Evolutionary conservation across 92 coral and sea anemone species (phyloP), one percentile per base, ranked within the genome.

Genomic region (Pocillopora grandis): DNA sequence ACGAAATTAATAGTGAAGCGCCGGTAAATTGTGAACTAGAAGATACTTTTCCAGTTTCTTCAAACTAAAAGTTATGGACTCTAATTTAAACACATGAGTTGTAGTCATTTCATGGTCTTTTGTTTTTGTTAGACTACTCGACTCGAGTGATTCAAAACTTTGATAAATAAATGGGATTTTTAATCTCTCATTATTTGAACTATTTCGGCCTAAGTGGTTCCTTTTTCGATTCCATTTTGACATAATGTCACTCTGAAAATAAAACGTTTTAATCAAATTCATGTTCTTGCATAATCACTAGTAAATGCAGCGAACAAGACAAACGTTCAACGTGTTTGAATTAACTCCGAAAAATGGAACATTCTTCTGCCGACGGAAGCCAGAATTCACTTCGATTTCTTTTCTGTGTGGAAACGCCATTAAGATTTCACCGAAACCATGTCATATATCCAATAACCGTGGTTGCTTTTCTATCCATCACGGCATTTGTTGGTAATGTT

Each of bases 401-500:
- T 12, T 68, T 33, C 72, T 68, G 72, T 14, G 16, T 31, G 33
- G 72, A 42, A 14, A 13, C 20, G 0, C 18, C 18, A 33, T 0
- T 68, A 68, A 2, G 18, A 13, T 4, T 27, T 14, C 18, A 27
- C 27, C 4, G 10, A 27, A 27, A 18, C 8, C 19, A 68, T 68
- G 17, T 31, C 14, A 10, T 68, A 13, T 19, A 31, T 27, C 49
- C 19, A 12, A 31, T 68, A 68, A 10, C 52, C 36, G 19, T 68
- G 52, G 63, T 35, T 57, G 48, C 55, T 55, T 66, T 79, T 23
- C 83, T 79, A 2, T 23, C 83, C 17, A 58, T 66, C 75, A 79
- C 61, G 16, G 83, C 83, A 55, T 27, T 27, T 21, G 36, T 79
- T 15, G 83, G 83, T 2, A 79, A 79, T 23, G 17, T 63, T 13